These are phyloP conservation scores for Xylota sylvarum DNA, from an alignment of 2,888 invertebrate species.

Conservation along the genomic window DNA sequence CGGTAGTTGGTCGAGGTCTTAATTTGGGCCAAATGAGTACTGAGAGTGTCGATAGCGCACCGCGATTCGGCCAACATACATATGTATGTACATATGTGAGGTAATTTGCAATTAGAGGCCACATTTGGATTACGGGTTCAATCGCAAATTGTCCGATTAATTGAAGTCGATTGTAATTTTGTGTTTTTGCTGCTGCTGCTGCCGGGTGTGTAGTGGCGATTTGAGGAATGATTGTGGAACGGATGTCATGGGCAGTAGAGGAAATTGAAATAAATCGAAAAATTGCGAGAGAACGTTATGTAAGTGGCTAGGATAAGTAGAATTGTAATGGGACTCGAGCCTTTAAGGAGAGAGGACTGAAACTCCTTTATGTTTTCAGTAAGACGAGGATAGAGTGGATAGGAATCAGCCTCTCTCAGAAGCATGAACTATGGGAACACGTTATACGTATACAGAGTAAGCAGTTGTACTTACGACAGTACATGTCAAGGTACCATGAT, in stretches of 20 bases:
- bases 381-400: too few species aligned
- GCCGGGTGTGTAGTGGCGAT: background rate
- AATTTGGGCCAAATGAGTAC: constrained; percentile 71
- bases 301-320: background rate
- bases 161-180: constrained; percentile 57
- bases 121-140: constrained; percentile 72
- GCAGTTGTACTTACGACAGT: too few species aligned
- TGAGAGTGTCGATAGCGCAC: constrained; percentile 37
- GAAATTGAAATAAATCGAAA: constrained; percentile 22
- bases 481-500: too few species aligned
- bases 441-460: too few species aligned
- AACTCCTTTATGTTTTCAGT: too few species aligned
- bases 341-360: too few species aligned
- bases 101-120: constrained; percentile 72
- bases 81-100: constrained; percentile 71
- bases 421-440: too few species aligned
- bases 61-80: constrained; percentile 46
- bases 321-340: too few species aligned
- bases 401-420: too few species aligned
- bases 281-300: background rate
- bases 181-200: background rate
- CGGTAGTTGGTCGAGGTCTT: constrained; percentile 69
- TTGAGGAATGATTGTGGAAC: constrained; percentile 10
- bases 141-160: constrained; percentile 74
- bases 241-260: constrained; percentile 1